Percentiles rank a stretch among this genome's conserved stretches.
Conservation (phyloP, 2,113 vertebrate genomes). For the Zosterops hypoxanthus region DNA sequence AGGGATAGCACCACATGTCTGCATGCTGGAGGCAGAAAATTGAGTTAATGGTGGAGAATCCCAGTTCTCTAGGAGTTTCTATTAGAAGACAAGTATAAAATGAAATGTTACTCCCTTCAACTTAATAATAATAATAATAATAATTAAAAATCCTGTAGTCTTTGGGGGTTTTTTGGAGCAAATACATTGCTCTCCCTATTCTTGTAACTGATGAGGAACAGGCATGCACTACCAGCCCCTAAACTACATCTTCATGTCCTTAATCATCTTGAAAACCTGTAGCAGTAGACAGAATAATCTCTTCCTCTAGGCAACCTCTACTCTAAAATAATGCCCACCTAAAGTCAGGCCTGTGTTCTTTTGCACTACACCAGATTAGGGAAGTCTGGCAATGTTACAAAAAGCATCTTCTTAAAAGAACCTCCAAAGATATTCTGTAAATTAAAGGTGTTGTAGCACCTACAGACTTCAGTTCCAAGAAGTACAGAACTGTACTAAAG, state of each 20-base stretch:
- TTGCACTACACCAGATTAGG: neutral
- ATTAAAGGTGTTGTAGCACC: neutral
- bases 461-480: neutral
- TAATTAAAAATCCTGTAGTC: neutral
- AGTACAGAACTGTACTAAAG: neutral
- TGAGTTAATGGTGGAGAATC: neutral
- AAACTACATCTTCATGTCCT: neutral
- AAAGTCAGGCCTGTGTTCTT: neutral
- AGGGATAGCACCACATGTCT: rapidly evolving
- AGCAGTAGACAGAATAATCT: neutral
- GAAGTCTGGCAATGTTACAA: neutral
- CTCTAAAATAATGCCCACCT: neutral
- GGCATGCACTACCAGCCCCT: neutral
- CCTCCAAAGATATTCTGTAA: neutral
- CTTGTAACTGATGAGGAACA: neutral
- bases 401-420: neutral
- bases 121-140: neutral
- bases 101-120: neutral
- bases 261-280: neutral
- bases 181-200: neutral
- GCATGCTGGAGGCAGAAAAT: neutral
- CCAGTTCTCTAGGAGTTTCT: neutral
- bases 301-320: neutral
- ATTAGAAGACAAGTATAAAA: neutral
- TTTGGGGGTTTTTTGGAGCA: neutral